Percentiles rank a stretch among this genome's conserved stretches.
Evolutionary conservation across 2,113 vertebrate genomes (phyloP).

Genomic region (Microtus oregoni): DNA sequence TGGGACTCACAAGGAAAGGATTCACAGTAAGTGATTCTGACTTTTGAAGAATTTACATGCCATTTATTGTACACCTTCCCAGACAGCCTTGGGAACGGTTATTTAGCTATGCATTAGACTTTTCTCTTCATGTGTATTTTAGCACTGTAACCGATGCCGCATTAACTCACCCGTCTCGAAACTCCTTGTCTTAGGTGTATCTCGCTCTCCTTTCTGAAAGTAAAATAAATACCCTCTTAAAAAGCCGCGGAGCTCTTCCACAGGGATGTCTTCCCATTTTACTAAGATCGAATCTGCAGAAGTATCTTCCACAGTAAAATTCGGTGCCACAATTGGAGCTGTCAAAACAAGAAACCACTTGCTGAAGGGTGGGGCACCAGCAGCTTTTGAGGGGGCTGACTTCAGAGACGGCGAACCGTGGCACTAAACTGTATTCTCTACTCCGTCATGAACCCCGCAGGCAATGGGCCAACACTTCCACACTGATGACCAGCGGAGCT

Average conservation of each 20-base stretch:
- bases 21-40: background rate
- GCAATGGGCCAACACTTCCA: background rate
- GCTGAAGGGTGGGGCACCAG: background rate
- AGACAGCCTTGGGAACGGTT: background rate
- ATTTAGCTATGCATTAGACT: background rate
- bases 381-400: background rate
- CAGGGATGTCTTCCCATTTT: conserved; percentile 88
- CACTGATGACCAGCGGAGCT: background rate
- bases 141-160: background rate
- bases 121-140: background rate
- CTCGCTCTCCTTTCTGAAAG: conserved; percentile 88
- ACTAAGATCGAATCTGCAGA: conserved; percentile 88
- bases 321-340: conserved; percentile 87
- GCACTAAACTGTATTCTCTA: background rate
- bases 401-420: background rate
- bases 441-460: background rate
- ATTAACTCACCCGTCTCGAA: conserved; percentile 84
- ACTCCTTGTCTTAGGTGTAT: conserved; percentile 79
- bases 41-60: background rate
- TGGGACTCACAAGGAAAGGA: background rate
- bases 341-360: background rate
- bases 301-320: conserved; percentile 87
- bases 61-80: background rate
- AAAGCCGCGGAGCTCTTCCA: conserved; percentile 87
- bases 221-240: conserved; percentile 88